A percentile compares a stretch with the other conserved stretches of the same genome.
Evolutionary conservation across 1,140 invertebrate species (phyloP).

Genomic region (Drosophila quadrilineata): DNA sequence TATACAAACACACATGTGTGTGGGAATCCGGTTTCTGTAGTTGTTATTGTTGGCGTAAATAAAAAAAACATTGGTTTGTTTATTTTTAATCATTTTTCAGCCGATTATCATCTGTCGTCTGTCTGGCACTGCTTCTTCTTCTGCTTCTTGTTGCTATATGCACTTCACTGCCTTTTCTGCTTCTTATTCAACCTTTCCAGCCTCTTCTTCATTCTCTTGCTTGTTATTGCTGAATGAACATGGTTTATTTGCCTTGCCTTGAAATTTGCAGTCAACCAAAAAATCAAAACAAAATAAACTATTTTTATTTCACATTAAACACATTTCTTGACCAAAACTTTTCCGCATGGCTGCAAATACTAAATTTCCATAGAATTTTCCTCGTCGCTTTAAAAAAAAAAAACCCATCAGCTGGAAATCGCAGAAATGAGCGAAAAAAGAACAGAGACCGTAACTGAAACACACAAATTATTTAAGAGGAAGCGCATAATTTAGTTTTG

Average conservation of each 20-base stretch:
- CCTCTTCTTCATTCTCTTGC: too few species aligned
- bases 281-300: slow-evolving; percentile 16
- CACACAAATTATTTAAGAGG: slow-evolving; percentile 25
- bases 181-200: too few species aligned
- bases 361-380: neutral
- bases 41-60: slow-evolving; percentile 30
- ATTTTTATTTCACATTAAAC: neutral
- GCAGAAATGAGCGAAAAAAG: slow-evolving; percentile 12
- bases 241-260: slow-evolving; percentile 61
- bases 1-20: slow-evolving; percentile 32
- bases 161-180: neutral
- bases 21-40: slow-evolving; percentile 71
- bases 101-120: slow-evolving; percentile 70
- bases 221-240: slow-evolving; percentile 59
- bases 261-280: too few species aligned
- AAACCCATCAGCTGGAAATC: slow-evolving; percentile 30
- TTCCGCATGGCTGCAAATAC: neutral
- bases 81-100: slow-evolving; percentile 73
- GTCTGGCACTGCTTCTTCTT: slow-evolving; percentile 2
- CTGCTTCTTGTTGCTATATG: slow-evolving; percentile 13
- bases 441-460: neutral
- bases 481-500: slow-evolving; percentile 37
- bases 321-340: neutral
- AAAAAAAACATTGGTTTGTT: too few species aligned
- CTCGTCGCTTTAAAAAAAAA: neutral